Conservation (phyloP, 2,888 invertebrate genomes). For the Cosmia trapezina region DNA sequence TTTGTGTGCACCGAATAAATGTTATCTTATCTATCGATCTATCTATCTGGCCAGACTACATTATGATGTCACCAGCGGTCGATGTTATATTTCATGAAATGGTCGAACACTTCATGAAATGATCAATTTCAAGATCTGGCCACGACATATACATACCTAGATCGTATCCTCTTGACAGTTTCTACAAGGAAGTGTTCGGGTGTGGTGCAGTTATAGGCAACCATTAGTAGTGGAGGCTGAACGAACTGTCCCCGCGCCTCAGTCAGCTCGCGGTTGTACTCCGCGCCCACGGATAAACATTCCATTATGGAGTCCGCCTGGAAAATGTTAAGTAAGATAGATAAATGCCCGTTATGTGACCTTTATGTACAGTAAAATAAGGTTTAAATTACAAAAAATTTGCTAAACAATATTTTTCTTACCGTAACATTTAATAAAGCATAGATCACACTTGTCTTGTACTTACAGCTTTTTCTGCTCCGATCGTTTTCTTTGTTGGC, state of each 20-base stretch:
- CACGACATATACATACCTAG: slow-evolving; percentile 91
- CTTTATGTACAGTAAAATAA: not conserved
- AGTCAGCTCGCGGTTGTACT: slow-evolving; percentile 91
- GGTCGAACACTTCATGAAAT: too few relatives aligned
- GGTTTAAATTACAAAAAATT: slow-evolving; percentile 2
- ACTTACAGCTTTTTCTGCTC: slow-evolving; percentile 96
- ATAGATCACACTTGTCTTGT: slow-evolving; percentile 1
- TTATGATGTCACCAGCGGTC: too few relatives aligned
- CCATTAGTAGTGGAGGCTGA: slow-evolving; percentile 94
- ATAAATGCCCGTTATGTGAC: too few relatives aligned
- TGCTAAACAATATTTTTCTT: not conserved
- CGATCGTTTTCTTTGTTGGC: slow-evolving; percentile 96
- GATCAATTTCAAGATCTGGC: too few relatives aligned
- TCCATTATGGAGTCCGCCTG: slow-evolving; percentile 97
- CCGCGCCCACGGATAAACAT: slow-evolving; percentile 94
- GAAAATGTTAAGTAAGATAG: not conserved
- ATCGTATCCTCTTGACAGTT: slow-evolving; percentile 94
- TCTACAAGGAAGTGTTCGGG: slow-evolving; percentile 95
- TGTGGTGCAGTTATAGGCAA: slow-evolving; percentile 93
- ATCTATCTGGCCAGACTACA: too few relatives aligned
- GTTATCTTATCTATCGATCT: too few relatives aligned
- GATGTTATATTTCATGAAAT: too few relatives aligned
- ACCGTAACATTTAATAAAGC: not conserved
- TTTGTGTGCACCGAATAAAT: too few relatives aligned
- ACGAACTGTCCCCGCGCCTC: slow-evolving; percentile 89